Evolutionary conservation across 2,888 invertebrate genomes (phyloP).

Genomic region (Cremastobaeus sp.): DNA sequence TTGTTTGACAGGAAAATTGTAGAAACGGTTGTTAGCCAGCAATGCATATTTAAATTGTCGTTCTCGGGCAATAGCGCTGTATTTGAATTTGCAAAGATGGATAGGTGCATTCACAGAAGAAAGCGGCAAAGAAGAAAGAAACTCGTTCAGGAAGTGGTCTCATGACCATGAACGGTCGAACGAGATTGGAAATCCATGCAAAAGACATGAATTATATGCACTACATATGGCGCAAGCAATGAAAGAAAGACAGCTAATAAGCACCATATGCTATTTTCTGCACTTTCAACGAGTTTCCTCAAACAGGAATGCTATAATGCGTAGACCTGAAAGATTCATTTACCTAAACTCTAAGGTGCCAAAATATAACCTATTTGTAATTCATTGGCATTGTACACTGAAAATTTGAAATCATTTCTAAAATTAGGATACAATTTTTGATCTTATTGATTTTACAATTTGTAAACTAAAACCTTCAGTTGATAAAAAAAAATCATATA

Average conservation of each 20-base stretch:
- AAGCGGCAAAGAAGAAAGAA: slow-evolving; percentile 59
- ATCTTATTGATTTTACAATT: too few relatives aligned
- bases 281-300: slow-evolving; percentile 16
- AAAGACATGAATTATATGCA: slow-evolving; percentile 53
- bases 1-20: not conserved
- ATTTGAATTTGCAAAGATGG: slow-evolving; percentile 56
- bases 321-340: too few relatives aligned
- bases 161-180: slow-evolving; percentile 52
- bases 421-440: too few relatives aligned
- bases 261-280: slow-evolving; percentile 39
- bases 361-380: too few relatives aligned
- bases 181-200: slow-evolving; percentile 57
- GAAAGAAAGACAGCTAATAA: slow-evolving; percentile 47
- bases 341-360: too few relatives aligned
- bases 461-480: too few relatives aligned
- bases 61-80: slow-evolving; percentile 20
- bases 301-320: too few relatives aligned
- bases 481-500: too few relatives aligned
- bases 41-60: slow-evolving; percentile 32
- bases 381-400: too few relatives aligned
- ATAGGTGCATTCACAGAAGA: slow-evolving; percentile 53
- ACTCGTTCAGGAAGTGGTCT: slow-evolving; percentile 60
- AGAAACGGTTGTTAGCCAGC: slow-evolving; percentile 1
- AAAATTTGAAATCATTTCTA: too few relatives aligned
- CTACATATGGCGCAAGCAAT: slow-evolving; percentile 41